These are phyloP conservation scores for Venustaconcha ellipsiformis DNA, from an alignment of 1,140 invertebrate genomes.

Conservation along the genomic window DNA sequence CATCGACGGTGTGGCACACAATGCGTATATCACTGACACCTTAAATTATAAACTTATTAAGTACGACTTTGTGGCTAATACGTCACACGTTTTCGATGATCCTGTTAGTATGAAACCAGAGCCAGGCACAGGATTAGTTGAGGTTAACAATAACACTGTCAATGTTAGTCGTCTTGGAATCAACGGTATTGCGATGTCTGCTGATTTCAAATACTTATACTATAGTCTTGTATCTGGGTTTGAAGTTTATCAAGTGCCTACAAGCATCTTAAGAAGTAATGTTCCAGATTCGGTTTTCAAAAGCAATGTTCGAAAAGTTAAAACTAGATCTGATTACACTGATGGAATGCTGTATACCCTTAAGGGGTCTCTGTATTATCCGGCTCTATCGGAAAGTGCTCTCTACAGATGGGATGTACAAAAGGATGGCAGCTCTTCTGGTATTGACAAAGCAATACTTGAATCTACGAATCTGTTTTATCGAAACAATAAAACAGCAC, in stretches of 20 bases:
- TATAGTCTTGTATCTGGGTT: conserved; percentile 26
- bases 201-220: conserved; percentile 34
- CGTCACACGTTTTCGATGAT: conserved; percentile 11
- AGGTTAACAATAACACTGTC: neutral
- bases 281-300: neutral
- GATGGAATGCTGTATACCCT: conserved; percentile 19
- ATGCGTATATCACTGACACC: conserved; percentile 34
- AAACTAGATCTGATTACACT: conserved; percentile 5
- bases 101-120: conserved; percentile 21
- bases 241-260: conserved; percentile 17
- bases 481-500: conserved; percentile 16
- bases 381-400: conserved; percentile 14
- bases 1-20: conserved; percentile 17
- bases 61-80: conserved; percentile 14
- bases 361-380: conserved; percentile 13
- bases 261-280: conserved; percentile 3
- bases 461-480: neutral
- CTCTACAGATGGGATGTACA: conserved; percentile 15
- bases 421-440: conserved; percentile 5
- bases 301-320: conserved; percentile 15
- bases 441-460: conserved; percentile 11
- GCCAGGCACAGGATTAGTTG: neutral
- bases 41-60: conserved; percentile 13
- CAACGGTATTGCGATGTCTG: conserved; percentile 36
- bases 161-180: conserved; percentile 5